Evolutionary conservation across 2,797 vertebrate species (phyloP), one percentile per base, ranked within the genome.

Genomic region (Sternotherus odoratus): DNA sequence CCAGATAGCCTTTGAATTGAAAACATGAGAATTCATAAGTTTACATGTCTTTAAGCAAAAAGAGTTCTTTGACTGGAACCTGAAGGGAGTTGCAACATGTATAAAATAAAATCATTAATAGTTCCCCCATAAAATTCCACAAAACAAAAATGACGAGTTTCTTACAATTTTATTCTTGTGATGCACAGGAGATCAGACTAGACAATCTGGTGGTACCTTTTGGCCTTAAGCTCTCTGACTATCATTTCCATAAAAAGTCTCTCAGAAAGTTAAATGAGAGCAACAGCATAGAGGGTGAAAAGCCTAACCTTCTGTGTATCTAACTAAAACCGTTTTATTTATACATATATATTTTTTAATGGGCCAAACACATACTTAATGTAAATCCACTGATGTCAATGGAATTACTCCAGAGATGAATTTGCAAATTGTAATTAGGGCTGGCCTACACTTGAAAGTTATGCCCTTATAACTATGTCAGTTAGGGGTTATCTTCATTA

Each of bases 311-410:
- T 88, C 82, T 24, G 7, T 63, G 3, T 5, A 16, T 56, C 11
- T 72, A 87, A 49, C 1, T 80, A 72, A 46, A 83, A 81, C 79
- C 81, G 63, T 60, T 83, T 79, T 74, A 9, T 85, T 88, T 16
- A 12, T 3, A 43, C n/a, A n/a, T 43, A 30, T 87, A 53, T 2
- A 15, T 3, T 77, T 92, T n/a, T 36, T 53, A 51, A 92, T 79
- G 89, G 82, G 30, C 86, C 83, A 1, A 88, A 75, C 79, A 75
- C 90, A 69, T 79, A 11, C 21, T 86, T 86, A 17, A 85, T 90
- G 11, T 2, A 3, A 79, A 66, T 84, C 95, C 82, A 23, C 30
- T 23, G 53, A 90, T 74, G 8, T 0, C 17, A 6, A 50, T 11
- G 4, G 23, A 77, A 10, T 33, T 66, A 60, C 91, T 92, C 39